phyloP scores from a whole-genome alignment of 2,113 vertebrate species.

The Carassius carassius region DNA sequence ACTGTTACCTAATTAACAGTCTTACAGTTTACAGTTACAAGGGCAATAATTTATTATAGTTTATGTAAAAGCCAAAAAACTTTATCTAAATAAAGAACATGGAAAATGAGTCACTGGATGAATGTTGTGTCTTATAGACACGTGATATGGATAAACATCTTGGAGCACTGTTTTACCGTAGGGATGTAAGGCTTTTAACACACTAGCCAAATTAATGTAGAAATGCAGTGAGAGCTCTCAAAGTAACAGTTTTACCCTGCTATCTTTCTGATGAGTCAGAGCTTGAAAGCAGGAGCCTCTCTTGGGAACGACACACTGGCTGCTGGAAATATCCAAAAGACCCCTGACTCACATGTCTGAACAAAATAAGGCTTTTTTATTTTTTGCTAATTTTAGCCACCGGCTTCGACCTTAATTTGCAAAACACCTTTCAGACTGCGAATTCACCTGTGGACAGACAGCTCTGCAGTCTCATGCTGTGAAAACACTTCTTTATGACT shows the following conservation, averaged over 20 bases:
- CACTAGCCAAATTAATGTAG: background rate
- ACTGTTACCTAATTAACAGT: too few relatives aligned
- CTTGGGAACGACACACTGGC: conserved; percentile 14
- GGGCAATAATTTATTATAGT: too few relatives aligned
- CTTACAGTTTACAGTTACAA: too few relatives aligned
- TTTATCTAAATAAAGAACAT: background rate
- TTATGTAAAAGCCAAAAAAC: background rate
- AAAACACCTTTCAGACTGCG: background rate
- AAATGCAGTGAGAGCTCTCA: conserved; percentile 11
- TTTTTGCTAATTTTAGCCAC: background rate
- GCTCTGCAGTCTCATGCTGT: conserved; percentile 11
- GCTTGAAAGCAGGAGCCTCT: conserved; percentile 22
- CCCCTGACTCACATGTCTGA: conserved; percentile 14
- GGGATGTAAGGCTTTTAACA: conserved; percentile 4
- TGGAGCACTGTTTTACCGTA: conserved; percentile 8
- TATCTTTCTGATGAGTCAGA: conserved; percentile 49
- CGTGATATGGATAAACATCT: background rate
- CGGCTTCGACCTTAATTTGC: background rate
- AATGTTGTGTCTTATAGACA: background rate
- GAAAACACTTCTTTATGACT: conserved; percentile 14
- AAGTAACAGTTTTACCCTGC: background rate
- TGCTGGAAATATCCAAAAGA: conserved; percentile 39
- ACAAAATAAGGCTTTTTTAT: conserved; percentile 14
- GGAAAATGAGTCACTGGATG: background rate
- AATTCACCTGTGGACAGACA: conserved; percentile 18